A percentile compares a stretch with the other conserved stretches of the same genome.
These are phyloP conservation scores for Alligator sinensis DNA, from an alignment of 2,113 vertebrate genomes.

Conservation along the genomic window DNA sequence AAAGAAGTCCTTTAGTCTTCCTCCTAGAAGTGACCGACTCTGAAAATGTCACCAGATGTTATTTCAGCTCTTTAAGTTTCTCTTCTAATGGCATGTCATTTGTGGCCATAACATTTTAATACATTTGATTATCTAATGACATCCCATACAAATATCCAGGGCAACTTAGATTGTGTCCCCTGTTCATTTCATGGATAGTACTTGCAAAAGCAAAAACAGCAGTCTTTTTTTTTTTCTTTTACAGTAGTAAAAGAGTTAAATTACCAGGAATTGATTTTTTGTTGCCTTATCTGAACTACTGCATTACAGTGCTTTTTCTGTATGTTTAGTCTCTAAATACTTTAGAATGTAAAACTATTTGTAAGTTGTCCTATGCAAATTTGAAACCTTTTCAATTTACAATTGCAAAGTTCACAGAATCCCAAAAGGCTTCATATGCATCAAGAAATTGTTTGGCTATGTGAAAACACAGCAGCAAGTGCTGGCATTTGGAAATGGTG, in stretches of 20 bases:
- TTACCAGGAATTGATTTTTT: neutral
- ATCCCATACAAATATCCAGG: neutral
- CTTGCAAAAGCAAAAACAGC: rapidly evolving
- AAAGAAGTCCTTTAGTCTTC: neutral
- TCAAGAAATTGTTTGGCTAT: constrained; percentile 40
- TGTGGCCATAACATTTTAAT: neutral
- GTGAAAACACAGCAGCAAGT: constrained; percentile 7
- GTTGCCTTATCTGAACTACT: neutral
- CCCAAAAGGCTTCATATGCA: constrained; percentile 53
- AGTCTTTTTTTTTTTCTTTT: neutral
- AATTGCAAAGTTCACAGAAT: constrained; percentile 64
- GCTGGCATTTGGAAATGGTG: constrained; percentile 26
- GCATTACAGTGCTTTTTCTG: neutral
- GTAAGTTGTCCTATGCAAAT: constrained; percentile 49
- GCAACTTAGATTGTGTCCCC: rapidly evolving
- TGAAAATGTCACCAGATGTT: neutral
- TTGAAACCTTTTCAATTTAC: constrained; percentile 63
- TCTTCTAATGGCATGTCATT: neutral
- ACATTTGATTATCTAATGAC: neutral
- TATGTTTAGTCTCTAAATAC: constrained; percentile 21
- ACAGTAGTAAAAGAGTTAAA: neutral
- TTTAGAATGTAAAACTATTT: constrained; percentile 40
- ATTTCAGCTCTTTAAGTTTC: neutral
- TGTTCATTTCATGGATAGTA: neutral
- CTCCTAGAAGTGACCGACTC: neutral